Percentiles rank a stretch among this genome's conserved stretches.
These are phyloP conservation scores for Pelodiscus sinensis DNA, from an alignment of 2,113 vertebrate genomes.

Conservation along the genomic window DNA sequence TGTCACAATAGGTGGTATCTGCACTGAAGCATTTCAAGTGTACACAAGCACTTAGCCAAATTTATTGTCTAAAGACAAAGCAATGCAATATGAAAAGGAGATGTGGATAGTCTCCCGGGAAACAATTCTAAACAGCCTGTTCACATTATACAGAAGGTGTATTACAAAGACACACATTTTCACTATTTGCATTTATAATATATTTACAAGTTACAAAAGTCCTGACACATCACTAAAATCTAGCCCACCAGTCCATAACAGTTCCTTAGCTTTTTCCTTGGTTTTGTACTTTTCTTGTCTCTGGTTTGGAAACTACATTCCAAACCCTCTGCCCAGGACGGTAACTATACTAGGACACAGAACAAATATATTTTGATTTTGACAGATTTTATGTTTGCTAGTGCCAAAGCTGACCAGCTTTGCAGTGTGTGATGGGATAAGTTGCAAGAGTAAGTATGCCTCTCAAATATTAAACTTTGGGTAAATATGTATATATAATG, in stretches of 20 bases:
- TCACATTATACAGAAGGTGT: background rate
- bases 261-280: background rate
- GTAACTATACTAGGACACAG: background rate
- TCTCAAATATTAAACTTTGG: no score
- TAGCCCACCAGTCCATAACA: background rate
- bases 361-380: background rate
- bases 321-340: background rate
- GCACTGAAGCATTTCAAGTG: background rate
- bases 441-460: no score
- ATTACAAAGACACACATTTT: background rate
- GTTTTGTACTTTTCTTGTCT: background rate
- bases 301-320: background rate
- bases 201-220: background rate
- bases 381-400: background rate
- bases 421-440: no score
- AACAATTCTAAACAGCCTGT: background rate
- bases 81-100: background rate
- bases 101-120: background rate
- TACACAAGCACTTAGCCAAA: background rate
- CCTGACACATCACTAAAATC: background rate
- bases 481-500: no score
- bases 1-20: background rate
- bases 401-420: background rate
- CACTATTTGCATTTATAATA: background rate
- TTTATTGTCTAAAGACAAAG: background rate